Evolutionary conservation across 2,888 invertebrate genomes (phyloP), one percentile per base, ranked within the genome.

Genomic region (Boloria euphrosyne): DNA sequence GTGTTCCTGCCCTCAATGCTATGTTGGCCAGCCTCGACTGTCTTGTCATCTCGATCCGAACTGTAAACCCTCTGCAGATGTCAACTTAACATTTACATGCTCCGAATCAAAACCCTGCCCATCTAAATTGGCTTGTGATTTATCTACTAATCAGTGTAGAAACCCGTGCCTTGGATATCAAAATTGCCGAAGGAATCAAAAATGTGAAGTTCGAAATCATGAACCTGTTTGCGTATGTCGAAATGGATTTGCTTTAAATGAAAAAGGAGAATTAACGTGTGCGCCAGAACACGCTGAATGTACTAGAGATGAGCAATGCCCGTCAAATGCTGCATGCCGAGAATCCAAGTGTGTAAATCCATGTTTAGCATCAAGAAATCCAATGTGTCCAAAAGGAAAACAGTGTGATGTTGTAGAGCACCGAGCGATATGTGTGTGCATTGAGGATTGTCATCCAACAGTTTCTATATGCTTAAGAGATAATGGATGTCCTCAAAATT

Each of bases 391-490:
- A 5, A 93, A 94, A 77, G 96, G 96, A 83, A 97, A 97, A 85
- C 94, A 95, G 74, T 98, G 98, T 85, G 95, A 96, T 84, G 97
- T 97, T 69, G 93, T 97, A 78, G 97, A 97, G 80, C 98, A 98
- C 84, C 95, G 95, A 78, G 95, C 97, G 16, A 93, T 96, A 74
- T 98, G 98, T 88, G 95, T 97, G 78, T 98, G 98, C 87, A 94
- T 96, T 81, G 95, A 96, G 88, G 96, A 97, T 87, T 98, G 97
- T 89, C 95, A 95, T 83, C 96, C 97, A 70, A 95, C 96, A 65
- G 93, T 96, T 81, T 97, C 97, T 74, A 97, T 98, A 88, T 97
- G 97, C 87, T 93, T 97, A 81, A 94, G 97, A 90, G 97, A 98
- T 90, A 96, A 95, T 80, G 98, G 97, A 75, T 98, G 98, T 87